Conservation (phyloP, 2,797 vertebrate genomes). For the Apogon hyalosoma region DNA sequence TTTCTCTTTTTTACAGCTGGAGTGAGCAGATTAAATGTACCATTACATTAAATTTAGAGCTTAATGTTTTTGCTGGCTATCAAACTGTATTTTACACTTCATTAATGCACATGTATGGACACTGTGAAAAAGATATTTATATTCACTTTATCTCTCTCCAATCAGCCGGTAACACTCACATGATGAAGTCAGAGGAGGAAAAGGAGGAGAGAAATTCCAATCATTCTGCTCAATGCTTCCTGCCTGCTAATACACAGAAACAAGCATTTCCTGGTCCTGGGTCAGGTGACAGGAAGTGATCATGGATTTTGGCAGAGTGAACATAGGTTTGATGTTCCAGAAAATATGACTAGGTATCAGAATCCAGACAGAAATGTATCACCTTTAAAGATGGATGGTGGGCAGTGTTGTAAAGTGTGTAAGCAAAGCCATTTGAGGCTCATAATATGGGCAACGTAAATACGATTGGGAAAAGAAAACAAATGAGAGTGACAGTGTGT, state of each 20-base stretch:
- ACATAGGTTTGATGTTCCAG: conserved; percentile 35
- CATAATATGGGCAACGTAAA: conserved; percentile 5
- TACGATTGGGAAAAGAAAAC: neutral
- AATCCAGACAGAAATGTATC: neutral
- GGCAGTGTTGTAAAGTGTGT: too few species aligned
- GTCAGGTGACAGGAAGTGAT: conserved; percentile 64
- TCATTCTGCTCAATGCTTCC: conserved; percentile 67
- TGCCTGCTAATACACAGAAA: conserved; percentile 51
- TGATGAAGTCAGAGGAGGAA: conserved; percentile 56
- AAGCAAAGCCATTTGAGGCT: neutral
- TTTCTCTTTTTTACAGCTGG: neutral
- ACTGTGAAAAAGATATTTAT: conserved; percentile 13
- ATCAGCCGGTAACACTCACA: conserved; percentile 45
- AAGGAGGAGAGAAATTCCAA: conserved; percentile 63
- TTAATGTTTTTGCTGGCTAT: neutral
- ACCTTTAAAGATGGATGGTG: neutral
- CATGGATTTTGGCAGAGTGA: conserved; percentile 30
- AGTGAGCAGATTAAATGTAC: neutral
- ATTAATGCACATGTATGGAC: neutral
- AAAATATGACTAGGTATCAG: conserved; percentile 22
- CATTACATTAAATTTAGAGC: neutral
- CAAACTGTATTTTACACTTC: neutral
- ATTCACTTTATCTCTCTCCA: conserved; percentile 21
- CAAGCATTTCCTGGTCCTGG: conserved; percentile 60
- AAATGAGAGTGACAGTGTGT: conserved; percentile 3